phyloP scores from a whole-genome alignment of 2,888 invertebrate genomes.

The Panopea generosa region DNA sequence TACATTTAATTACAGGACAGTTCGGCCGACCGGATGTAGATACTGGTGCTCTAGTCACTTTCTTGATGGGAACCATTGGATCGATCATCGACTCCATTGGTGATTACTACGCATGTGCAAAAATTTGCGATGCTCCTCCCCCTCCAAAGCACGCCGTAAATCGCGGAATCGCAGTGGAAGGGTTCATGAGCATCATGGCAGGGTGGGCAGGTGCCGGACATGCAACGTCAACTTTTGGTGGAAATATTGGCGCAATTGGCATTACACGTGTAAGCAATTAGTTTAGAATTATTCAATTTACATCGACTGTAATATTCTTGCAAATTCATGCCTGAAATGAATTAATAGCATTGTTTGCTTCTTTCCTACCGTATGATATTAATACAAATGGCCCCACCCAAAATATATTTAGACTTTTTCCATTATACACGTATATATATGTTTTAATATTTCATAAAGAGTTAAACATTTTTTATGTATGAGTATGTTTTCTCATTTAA shows the following conservation, averaged over 20 bases:
- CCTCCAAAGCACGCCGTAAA: constrained; percentile 94
- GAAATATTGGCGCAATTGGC: constrained; percentile 62
- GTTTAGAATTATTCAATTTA: too few species aligned
- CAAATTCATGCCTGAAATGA: too few species aligned
- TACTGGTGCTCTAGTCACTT: constrained; percentile 66
- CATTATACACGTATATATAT: too few species aligned
- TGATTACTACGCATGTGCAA: constrained; percentile 94
- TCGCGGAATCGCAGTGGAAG: constrained; percentile 85
- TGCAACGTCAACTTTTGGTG: constrained; percentile 61
- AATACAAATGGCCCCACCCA: too few species aligned
- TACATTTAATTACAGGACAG: constrained; percentile 73
- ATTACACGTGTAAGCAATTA: constrained; percentile 48
- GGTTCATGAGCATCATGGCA: constrained; percentile 59
- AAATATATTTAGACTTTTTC: too few species aligned
- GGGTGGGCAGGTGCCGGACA: constrained; percentile 63
- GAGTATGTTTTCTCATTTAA: too few species aligned
- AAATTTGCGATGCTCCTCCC: constrained; percentile 89
- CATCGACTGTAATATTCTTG: too few species aligned
- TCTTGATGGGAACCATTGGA: constrained; percentile 69
- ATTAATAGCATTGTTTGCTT: too few species aligned
- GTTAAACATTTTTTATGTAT: too few species aligned
- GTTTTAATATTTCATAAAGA: too few species aligned
- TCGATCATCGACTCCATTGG: constrained; percentile 87
- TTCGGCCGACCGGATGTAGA: constrained; percentile 67
- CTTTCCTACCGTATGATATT: too few species aligned